Evolutionary conservation across 2,888 invertebrate species (phyloP).

Genomic region (Scaptomyza reducta): DNA sequence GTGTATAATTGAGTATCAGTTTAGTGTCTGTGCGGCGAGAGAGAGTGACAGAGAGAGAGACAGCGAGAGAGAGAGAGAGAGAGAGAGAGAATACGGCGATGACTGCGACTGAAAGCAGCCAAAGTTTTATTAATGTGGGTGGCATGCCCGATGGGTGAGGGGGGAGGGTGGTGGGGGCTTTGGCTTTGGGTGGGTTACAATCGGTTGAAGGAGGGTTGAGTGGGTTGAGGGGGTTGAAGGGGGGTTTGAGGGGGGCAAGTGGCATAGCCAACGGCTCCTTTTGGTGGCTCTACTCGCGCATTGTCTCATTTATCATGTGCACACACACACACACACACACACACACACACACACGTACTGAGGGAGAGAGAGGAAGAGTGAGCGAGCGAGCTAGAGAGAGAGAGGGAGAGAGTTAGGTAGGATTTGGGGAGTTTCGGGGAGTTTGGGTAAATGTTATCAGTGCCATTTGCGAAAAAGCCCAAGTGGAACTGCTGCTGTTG

Average conservation of each 20-base stretch:
- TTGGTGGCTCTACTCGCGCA: constrained; percentile 52
- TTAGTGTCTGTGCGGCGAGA: constrained; percentile 62
- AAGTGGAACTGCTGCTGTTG: constrained; percentile 50
- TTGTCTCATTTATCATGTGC: constrained; percentile 76
- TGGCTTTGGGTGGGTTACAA: too few species aligned
- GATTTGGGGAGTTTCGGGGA: constrained; percentile 19
- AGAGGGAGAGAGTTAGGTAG: not conserved
- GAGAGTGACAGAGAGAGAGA: not conserved
- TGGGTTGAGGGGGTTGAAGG: constrained; percentile 13
- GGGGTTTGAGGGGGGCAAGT: constrained; percentile 38
- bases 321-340: constrained; percentile 42
- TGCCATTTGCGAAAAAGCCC: constrained; percentile 60
- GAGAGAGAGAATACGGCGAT: constrained; percentile 17
- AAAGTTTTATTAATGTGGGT: constrained; percentile 76
- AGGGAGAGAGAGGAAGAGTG: constrained; percentile 24
- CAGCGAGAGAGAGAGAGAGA: too few species aligned
- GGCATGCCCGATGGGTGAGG: constrained; percentile 12
- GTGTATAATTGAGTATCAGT: constrained; percentile 77
- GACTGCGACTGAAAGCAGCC: constrained; percentile 65
- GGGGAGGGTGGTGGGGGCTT: not conserved
- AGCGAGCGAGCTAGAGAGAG: not conserved
- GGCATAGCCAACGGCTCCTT: constrained; percentile 62
- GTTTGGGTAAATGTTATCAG: constrained; percentile 66
- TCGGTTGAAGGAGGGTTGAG: constrained; percentile 7
- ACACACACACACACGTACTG: constrained; percentile 29